phyloP scores from a whole-genome alignment of 2,113 vertebrate species.

The Montifringilla adamsi region DNA sequence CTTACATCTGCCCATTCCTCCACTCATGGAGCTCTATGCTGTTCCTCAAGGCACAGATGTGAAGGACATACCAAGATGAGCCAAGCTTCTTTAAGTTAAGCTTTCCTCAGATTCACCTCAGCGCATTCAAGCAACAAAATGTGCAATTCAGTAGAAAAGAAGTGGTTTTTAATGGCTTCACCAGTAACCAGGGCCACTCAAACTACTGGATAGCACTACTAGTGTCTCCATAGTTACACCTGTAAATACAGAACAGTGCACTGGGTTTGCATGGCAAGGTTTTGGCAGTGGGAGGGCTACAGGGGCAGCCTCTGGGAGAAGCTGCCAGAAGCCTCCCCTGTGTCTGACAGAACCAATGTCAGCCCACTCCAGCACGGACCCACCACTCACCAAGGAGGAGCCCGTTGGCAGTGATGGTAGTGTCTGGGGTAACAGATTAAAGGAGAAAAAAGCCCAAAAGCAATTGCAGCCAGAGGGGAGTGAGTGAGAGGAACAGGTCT shows the following conservation, averaged over 20 bases:
- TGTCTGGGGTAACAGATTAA: not conserved
- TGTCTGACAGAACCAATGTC: not conserved
- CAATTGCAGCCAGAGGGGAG: not conserved
- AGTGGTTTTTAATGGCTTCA: not conserved
- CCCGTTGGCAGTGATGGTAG: accelerated
- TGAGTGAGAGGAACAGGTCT: not conserved
- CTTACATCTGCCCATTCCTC: not conserved
- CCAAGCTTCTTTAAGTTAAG: not conserved
- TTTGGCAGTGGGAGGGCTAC: not conserved
- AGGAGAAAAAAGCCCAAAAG: not conserved
- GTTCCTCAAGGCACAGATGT: not conserved
- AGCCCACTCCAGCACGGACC: accelerated
- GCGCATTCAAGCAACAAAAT: not conserved
- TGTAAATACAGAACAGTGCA: not conserved
- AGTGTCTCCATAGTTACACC: not conserved
- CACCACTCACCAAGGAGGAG: accelerated
- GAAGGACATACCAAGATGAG: not conserved
- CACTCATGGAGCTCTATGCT: accelerated
- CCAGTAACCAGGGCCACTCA: not conserved
- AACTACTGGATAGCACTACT: not conserved
- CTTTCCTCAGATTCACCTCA: not conserved
- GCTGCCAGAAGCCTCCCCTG: not conserved
- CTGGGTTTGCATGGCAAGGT: not conserved
- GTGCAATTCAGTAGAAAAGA: not conserved
- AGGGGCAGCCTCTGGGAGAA: not conserved